Base-by-base conservation (phyloP, 2,888 invertebrate species). In the Choreutis nemorana region DNA sequence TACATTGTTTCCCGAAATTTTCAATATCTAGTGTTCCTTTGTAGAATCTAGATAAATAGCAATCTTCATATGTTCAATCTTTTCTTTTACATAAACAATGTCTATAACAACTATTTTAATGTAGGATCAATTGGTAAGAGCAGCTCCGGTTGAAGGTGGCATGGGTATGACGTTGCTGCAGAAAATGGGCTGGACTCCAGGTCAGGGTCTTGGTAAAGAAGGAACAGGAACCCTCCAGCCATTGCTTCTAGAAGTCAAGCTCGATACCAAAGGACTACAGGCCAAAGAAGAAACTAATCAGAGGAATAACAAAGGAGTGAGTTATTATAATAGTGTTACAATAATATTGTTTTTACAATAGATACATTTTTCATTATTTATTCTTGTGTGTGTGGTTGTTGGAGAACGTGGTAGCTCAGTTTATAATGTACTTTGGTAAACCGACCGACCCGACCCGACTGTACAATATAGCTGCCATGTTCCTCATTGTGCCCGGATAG, bases 131-230 rank as follows among this genome's bases (percentile, higher is more conserved):
- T 83, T 98, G 41, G 87, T 87, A 40, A 87, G 86, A 7, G 93
- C 96, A n/a, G 88, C 90, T 33, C 96, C 96, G 1, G 90, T 97
- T 2, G 89, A 87, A 27, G 91, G 95, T 30, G 97, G 97, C 7
- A 94, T 97, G 88, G 98, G 98, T 12, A 94, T 96, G 94, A 89
- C 91, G 45, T 83, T 99, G 37, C 83, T 99, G 26, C 93, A 96
- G 79, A 97, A 97, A 82, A 97, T 98, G 97, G 98, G 98, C 24
- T 98, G 98, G 98, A 88, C 88, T 40, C 95, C 95, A 0, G 98
- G 98, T 1, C 93, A 94, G 65, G 99, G 98, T 14, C 82, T 99
- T 29, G 98, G 99, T 20, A 97, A 96, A 61, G 91, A 95, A 55
- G 94, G 94, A 55, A 91, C 93, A 28, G 99, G 98, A 1, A 84